Percentiles rank a stretch among this genome's conserved stretches.
phyloP scores from a whole-genome alignment of 2,888 invertebrate species.

The Ophion ellenae region DNA sequence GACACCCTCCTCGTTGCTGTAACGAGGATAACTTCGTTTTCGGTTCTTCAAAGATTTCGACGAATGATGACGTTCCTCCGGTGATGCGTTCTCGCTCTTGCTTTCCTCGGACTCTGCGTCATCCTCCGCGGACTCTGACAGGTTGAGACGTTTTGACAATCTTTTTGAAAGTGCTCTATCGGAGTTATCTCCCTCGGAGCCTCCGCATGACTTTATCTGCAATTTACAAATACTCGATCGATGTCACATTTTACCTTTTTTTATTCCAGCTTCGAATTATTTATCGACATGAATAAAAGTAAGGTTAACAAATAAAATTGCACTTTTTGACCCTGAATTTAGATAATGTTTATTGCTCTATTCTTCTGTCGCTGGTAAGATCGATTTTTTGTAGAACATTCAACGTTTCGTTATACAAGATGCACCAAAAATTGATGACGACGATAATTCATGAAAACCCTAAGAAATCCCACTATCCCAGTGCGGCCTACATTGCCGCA shows the following conservation, averaged over 20 bases:
- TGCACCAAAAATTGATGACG: too few relatives aligned
- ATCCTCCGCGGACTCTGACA: slow-evolving; percentile 62
- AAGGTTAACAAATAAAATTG: neutral
- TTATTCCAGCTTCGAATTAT: neutral
- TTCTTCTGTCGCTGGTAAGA: neutral
- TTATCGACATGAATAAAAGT: neutral
- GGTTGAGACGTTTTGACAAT: slow-evolving; percentile 67
- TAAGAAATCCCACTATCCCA: neutral
- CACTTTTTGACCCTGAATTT: neutral
- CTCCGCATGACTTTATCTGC: slow-evolving; percentile 76
- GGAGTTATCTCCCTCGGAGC: slow-evolving; percentile 62
- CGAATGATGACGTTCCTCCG: slow-evolving; percentile 43
- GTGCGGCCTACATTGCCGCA: too few relatives aligned
- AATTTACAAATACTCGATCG: neutral
- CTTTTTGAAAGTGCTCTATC: slow-evolving; percentile 68
- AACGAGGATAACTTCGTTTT: slow-evolving; percentile 49
- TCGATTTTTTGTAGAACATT: neutral
- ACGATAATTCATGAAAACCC: neutral
- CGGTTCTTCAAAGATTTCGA: slow-evolving; percentile 46
- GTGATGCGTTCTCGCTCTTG: slow-evolving; percentile 27
- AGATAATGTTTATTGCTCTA: neutral
- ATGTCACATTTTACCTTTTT: neutral
- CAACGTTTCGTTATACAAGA: neutral
- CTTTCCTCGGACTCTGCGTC: slow-evolving; percentile 51
- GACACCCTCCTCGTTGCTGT: slow-evolving; percentile 60